These are phyloP conservation scores for Phrynosoma blainvillii DNA, from an alignment of 2,113 vertebrate genomes.

Conservation along the genomic window DNA sequence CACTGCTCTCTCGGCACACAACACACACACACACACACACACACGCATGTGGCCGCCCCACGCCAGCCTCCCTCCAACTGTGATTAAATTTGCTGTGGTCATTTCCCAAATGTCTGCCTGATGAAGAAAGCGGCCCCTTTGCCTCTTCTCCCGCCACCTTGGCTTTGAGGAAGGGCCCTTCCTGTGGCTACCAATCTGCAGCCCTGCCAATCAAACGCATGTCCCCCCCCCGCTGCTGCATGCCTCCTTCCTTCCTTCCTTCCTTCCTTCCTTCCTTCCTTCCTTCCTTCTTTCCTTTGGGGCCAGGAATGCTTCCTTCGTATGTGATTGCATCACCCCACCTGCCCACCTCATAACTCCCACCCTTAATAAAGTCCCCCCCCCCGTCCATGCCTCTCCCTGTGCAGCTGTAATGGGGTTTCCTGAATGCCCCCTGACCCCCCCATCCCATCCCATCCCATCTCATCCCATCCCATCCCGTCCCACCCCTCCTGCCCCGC, in stretches of 20 bases:
- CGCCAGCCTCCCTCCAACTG: slow-evolving; percentile 55
- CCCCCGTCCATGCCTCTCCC: slow-evolving; percentile 33
- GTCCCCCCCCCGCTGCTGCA: slow-evolving; percentile 50
- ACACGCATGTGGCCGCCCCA: neutral
- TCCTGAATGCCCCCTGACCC: slow-evolving; percentile 46
- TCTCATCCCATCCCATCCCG: no score
- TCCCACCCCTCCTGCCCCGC: slow-evolving; percentile 32
- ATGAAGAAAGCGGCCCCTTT: slow-evolving; percentile 53
- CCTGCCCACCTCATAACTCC: slow-evolving; percentile 14
- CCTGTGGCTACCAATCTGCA: slow-evolving; percentile 65
- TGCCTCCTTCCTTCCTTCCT: slow-evolving; percentile 68
- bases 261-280: no score
- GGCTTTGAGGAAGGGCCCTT: slow-evolving; percentile 71
- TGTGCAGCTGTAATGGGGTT: slow-evolving; percentile 56
- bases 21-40: slow-evolving; percentile 10
- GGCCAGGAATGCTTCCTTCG: slow-evolving; percentile 51
- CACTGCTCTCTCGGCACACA: slow-evolving; percentile 50
- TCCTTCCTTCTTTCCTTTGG: no score
- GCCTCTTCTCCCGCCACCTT: slow-evolving; percentile 55
- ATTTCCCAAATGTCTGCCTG: slow-evolving; percentile 78
- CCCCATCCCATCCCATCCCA: no score
- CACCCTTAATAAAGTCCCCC: slow-evolving; percentile 37
- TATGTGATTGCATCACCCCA: slow-evolving; percentile 48
- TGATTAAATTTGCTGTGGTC: slow-evolving; percentile 81
- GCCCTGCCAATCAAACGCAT: slow-evolving; percentile 68